Evolutionary conservation across 2,113 vertebrate species (phyloP).

Genomic region (Oxygymnocypris stewartii): DNA sequence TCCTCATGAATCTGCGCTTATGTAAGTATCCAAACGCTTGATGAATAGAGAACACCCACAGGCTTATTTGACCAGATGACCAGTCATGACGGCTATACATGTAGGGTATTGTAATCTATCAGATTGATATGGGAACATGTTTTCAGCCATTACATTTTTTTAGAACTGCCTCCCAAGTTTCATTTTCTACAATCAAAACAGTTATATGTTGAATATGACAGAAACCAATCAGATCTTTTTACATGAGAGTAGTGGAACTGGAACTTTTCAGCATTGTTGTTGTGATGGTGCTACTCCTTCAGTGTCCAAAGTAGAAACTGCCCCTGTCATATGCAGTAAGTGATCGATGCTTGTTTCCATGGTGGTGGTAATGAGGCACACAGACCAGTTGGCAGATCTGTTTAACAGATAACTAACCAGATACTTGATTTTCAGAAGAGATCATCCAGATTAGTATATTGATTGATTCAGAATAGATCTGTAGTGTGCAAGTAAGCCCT

Average conservation of each 20-base stretch:
- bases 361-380: not conserved
- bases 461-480: not conserved
- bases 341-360: not conserved
- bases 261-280: not conserved
- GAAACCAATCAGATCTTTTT: not conserved
- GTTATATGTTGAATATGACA: not conserved
- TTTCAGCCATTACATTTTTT: not conserved
- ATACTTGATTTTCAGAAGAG: not conserved
- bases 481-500: not conserved
- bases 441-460: not conserved
- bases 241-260: not conserved
- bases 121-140: not conserved
- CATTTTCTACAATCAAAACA: not conserved
- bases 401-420: not conserved
- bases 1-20: conserved; percentile 22
- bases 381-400: not conserved
- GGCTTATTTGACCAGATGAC: conserved; percentile 24
- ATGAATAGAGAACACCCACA: conserved; percentile 43
- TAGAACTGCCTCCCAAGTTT: not conserved
- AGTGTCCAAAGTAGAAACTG: not conserved
- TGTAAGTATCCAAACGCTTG: conserved; percentile 1
- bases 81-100: conserved; percentile 6
- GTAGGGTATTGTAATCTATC: not conserved
- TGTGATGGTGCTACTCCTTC: not conserved
- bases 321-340: not conserved